These are phyloP conservation scores for Cyanoderma ruficeps DNA, from an alignment of 2,113 vertebrate genomes.

Conservation along the genomic window DNA sequence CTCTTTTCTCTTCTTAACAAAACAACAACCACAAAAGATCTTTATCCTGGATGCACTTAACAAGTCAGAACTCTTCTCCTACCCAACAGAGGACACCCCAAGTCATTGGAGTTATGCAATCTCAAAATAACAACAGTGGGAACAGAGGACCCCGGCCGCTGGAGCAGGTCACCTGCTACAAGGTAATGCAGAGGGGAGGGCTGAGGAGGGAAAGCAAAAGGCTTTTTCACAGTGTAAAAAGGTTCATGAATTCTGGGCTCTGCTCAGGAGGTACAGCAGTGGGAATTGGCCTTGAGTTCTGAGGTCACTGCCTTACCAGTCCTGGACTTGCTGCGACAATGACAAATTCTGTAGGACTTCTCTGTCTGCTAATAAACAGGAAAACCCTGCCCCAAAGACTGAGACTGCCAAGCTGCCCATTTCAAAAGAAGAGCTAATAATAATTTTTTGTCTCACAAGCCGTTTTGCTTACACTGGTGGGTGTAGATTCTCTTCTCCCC, in stretches of 20 bases:
- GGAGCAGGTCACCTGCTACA: constrained; percentile 99
- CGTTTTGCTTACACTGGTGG: neutral
- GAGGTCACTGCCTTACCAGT: neutral
- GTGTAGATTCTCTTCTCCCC: neutral
- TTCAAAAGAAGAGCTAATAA: neutral
- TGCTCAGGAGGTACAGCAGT: neutral
- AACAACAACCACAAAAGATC: constrained; percentile 77
- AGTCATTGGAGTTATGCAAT: constrained; percentile 79
- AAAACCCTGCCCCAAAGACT: neutral
- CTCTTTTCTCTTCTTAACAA: constrained; percentile 70
- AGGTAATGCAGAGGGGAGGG: constrained; percentile 75
- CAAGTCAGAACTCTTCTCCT: constrained; percentile 80
- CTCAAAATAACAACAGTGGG: constrained; percentile 84
- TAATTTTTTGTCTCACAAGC: neutral
- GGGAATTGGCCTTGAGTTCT: neutral
- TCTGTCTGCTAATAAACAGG: neutral
- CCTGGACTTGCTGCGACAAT: neutral
- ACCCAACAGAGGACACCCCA: constrained; percentile 85
- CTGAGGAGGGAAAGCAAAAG: neutral
- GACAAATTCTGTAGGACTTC: neutral
- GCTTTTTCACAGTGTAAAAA: neutral
- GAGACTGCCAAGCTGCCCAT: neutral
- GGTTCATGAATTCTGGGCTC: neutral
- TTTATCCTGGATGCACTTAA: constrained; percentile 87
- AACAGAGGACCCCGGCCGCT: constrained; percentile 92